Percentiles rank a stretch among this genome's conserved stretches.
These are phyloP conservation scores for Dolichopus griseipennis DNA, from an alignment of 2,888 invertebrate genomes.

Conservation along the genomic window DNA sequence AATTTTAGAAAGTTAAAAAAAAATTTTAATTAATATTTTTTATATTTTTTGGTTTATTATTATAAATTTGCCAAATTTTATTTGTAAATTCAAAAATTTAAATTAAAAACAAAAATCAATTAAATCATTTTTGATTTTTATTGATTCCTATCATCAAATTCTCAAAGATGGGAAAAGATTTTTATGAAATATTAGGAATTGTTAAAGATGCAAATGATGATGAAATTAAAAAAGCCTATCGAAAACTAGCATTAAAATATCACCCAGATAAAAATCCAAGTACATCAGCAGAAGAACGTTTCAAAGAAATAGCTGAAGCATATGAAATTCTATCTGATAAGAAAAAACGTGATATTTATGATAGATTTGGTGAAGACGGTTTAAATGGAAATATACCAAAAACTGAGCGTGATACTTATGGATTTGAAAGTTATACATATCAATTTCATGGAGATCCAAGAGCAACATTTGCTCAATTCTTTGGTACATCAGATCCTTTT, in stretches of 20 bases:
- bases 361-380: slow-evolving; percentile 80
- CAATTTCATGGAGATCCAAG: slow-evolving; percentile 88
- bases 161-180: slow-evolving; percentile 80
- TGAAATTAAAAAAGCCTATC: slow-evolving; percentile 89
- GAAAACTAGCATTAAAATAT: slow-evolving; percentile 79
- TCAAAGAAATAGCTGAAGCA: slow-evolving; percentile 90
- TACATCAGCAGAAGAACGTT: slow-evolving; percentile 81
- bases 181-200: slow-evolving; percentile 81
- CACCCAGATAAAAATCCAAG: slow-evolving; percentile 51
- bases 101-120: no score
- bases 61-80: no score
- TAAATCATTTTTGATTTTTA: no score
- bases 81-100: no score
- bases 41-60: no score
- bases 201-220: slow-evolving; percentile 75
- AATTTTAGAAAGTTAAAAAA: no score
- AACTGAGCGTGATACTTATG: slow-evolving; percentile 37
- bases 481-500: slow-evolving; percentile 85
- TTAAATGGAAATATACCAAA: slow-evolving; percentile 57
- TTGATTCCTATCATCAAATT: no score
- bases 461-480: slow-evolving; percentile 91
- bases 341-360: slow-evolving; percentile 86
- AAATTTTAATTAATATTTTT: no score
- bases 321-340: slow-evolving; percentile 90
- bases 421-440: slow-evolving; percentile 54